Evolutionary conservation across 2,113 vertebrate genomes (phyloP).

Genomic region (pig (Sus scrofa)): T2T-Sscrofa CM000826.6:60224501-60225000

Average conservation of each 20-base stretch:
- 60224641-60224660: not conserved
- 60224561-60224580: too few relatives aligned
- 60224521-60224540: too few relatives aligned
- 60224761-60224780: not conserved
- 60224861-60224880: not conserved
- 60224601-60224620: not conserved
- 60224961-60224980: constrained; percentile 52
- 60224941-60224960: not conserved
- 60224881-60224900: not conserved
- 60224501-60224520: too few relatives aligned
- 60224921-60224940: constrained; percentile 35
- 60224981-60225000: constrained; percentile 45
- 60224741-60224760: not conserved
- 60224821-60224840: not conserved
- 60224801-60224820: not conserved
- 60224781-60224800: not conserved
- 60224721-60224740: not conserved
- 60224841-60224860: not conserved
- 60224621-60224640: not conserved
- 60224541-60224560: too few relatives aligned
- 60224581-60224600: too few relatives aligned
- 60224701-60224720: not conserved
- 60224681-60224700: not conserved
- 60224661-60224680: not conserved
- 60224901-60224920: constrained; percentile 37